These are phyloP conservation scores for Oxyruncus cristatus DNA, from an alignment of 2,113 vertebrate genomes.

Conservation along the genomic window DNA sequence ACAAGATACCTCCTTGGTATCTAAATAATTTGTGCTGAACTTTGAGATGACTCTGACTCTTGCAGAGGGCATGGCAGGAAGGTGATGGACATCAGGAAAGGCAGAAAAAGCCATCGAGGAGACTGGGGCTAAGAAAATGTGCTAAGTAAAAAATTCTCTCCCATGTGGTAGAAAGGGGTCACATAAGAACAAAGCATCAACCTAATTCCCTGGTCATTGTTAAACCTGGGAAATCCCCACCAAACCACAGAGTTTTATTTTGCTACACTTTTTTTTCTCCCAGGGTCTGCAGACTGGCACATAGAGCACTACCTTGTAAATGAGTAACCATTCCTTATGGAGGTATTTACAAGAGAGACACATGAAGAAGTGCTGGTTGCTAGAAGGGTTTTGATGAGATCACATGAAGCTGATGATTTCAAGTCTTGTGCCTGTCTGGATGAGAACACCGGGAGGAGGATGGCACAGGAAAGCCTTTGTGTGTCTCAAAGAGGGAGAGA, in stretches of 20 bases:
- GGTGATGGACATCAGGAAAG: neutral
- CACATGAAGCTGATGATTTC: neutral
- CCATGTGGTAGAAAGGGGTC: neutral
- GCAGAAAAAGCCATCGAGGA: neutral
- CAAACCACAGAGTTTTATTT: neutral
- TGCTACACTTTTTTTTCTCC: fast-evolving
- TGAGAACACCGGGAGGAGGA: neutral
- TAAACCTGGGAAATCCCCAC: neutral
- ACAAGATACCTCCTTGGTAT: neutral
- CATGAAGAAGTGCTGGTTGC: neutral
- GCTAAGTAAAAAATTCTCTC: neutral
- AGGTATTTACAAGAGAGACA: neutral
- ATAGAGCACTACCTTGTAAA: neutral
- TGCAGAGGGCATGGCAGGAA: neutral
- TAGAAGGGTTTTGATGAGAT: neutral
- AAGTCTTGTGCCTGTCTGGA: neutral
- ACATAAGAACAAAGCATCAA: neutral
- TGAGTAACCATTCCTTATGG: neutral
- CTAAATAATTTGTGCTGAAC: neutral
- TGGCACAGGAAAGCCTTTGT: neutral
- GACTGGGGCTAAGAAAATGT: neutral
- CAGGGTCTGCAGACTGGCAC: neutral
- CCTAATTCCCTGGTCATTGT: neutral
- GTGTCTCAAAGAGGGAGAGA: neutral
- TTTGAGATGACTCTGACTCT: neutral